These are phyloP conservation scores for Melanotus villosus DNA, from an alignment of 2,888 invertebrate species.

Conservation along the genomic window DNA sequence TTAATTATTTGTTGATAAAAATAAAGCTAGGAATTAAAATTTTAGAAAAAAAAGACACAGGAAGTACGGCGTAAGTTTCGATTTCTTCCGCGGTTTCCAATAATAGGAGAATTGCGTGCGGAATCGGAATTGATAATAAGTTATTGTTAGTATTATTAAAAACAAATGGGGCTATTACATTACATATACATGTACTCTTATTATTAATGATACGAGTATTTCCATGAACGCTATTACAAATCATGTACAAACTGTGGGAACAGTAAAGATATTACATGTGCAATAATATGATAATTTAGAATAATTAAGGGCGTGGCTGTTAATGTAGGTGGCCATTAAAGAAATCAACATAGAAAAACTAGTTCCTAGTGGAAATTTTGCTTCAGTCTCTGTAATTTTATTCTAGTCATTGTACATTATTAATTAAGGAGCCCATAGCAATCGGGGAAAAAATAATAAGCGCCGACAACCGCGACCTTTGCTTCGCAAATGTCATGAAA, in stretches of 20 bases:
- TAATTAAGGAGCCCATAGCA: slow-evolving; percentile 19
- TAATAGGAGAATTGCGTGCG: slow-evolving; percentile 7
- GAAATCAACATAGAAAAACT: slow-evolving; percentile 39
- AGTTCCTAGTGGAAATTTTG: slow-evolving; percentile 40
- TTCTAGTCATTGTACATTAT: slow-evolving; percentile 30
- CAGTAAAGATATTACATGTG: slow-evolving; percentile 41
- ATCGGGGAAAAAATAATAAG: slow-evolving; percentile 23
- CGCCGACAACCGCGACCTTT: background rate
- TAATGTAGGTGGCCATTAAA: slow-evolving; percentile 50
- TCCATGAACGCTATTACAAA: slow-evolving; percentile 16
- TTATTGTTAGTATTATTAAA: background rate
- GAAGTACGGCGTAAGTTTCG: too few species aligned
- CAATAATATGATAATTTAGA: slow-evolving; percentile 51
- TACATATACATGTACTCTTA: background rate
- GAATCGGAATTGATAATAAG: background rate
- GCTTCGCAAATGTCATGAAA: slow-evolving; percentile 1
- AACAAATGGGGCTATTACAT: background rate
- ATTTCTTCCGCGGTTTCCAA: background rate
- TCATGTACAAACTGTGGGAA: slow-evolving; percentile 46
- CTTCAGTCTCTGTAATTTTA: slow-evolving; percentile 11
- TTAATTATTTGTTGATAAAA: too few species aligned
- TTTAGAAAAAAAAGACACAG: too few species aligned
- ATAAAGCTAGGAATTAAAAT: too few species aligned
- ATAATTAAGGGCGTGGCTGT: slow-evolving; percentile 51
- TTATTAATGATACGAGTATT: slow-evolving; percentile 6